A percentile compares a stretch with the other conserved stretches of the same genome.
phyloP scores from a whole-genome alignment of 2,113 vertebrate species.

The Stercorarius parasiticus region DNA sequence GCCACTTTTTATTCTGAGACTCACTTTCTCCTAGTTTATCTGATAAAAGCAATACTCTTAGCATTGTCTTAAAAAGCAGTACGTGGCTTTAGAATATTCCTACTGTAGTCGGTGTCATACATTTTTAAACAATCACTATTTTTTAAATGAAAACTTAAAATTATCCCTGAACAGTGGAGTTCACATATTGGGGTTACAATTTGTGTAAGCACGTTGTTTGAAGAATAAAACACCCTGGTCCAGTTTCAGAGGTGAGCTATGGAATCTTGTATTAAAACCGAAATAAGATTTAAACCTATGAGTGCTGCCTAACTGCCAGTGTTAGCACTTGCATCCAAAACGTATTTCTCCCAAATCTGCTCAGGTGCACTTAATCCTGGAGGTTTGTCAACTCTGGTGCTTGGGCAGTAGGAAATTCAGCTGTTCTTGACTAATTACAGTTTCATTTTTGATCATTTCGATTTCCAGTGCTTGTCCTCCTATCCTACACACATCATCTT shows the following conservation, averaged over 20 bases:
- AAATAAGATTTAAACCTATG: fast-evolving
- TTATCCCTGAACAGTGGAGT: background rate
- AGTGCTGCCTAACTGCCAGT: background rate
- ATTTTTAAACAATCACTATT: background rate
- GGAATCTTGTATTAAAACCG: background rate
- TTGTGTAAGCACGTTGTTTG: background rate
- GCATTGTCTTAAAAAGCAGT: background rate
- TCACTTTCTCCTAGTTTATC: background rate
- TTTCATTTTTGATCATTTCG: background rate
- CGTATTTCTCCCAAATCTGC: background rate
- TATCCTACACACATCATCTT: background rate
- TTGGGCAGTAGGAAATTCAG: background rate
- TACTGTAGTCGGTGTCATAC: background rate
- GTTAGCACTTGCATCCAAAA: background rate
- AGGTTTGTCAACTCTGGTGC: background rate
- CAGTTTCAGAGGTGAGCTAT: background rate
- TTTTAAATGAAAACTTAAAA: background rate
- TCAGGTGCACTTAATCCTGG: background rate
- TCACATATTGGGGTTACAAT: background rate
- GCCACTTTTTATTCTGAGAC: background rate
- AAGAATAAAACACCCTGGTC: background rate
- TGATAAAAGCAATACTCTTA: background rate
- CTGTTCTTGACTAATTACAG: background rate
- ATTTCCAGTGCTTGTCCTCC: background rate
- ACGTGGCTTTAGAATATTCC: background rate